Base-by-base conservation (phyloP, 2,888 invertebrate genomes). In the Ptychoptera albimana region DNA sequence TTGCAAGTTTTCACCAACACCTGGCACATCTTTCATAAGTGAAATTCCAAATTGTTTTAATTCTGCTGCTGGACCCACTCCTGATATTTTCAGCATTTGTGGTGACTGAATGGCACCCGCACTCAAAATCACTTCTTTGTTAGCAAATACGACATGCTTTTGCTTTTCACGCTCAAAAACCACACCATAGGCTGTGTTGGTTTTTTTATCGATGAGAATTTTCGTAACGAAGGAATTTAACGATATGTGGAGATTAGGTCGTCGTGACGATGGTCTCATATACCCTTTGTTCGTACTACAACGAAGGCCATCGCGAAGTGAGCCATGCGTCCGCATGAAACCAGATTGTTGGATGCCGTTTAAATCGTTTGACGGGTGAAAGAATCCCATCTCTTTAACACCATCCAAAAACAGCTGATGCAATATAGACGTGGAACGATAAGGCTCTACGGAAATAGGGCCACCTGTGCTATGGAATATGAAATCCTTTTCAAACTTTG, bases 211-310 rank as follows among this genome's bases (percentile, higher is more conserved):
- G 13, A 84, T 73, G 1, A 81, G 57, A 40, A 87, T 66, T 56
- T 77, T 75, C 52, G 79, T 73, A 0, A 79, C 87, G 41, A 75
- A 66, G 0, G 84, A 77, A 52, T 75, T 69, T 1, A 80, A 64
- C 41, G 79, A 74, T 3, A 88, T 68, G 51, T 89, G 80, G 2
- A 89, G 69, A 58, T 89, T 89, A 6, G 69, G 60, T 31, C 88
- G 71, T 46, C 75, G 69, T 45, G 70, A 67, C 1, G 71, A 72
- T 0, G 83, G 74, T 37, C 86, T 67, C 6, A 89, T 60, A 57
- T 80, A 91, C 0, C 79, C 88, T 64, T 87, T 89, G 10, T 86
- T 82, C 1, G 85, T 76, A 54, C 87, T 88, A 57, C 87, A 88
- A 2, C 89, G 70, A 1, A 86, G 66, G 0, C 89, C 89, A 46